Evolutionary conservation across 2,888 invertebrate genomes (phyloP), one percentile per base, ranked within the genome.

Genomic region (Hanleya hanleyi): DNA sequence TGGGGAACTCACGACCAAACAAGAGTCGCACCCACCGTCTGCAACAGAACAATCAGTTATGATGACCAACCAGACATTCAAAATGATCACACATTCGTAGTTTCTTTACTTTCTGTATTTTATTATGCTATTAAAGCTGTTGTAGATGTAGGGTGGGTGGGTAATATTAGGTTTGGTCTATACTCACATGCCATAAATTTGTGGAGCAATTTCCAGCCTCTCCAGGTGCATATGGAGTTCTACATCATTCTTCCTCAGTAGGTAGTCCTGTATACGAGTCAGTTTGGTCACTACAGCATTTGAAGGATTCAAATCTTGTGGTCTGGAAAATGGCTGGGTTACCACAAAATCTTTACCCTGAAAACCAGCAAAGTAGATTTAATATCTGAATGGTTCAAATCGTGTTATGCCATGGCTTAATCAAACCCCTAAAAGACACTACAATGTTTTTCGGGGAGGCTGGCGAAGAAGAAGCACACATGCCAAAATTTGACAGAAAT

Each of bases 101-200:
- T n/a, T n/a, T n/a, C n/a, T n/a, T n/a, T n/a, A n/a, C n/a, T n/a
- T n/a, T n/a, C n/a, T n/a, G n/a, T n/a, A n/a, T n/a, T n/a, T n/a
- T n/a, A n/a, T n/a, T n/a, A n/a, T n/a, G n/a, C n/a, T n/a, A n/a
- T n/a, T n/a, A n/a, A n/a, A n/a, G n/a, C n/a, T n/a, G n/a, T n/a
- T n/a, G n/a, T n/a, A n/a, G n/a, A n/a, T n/a, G n/a, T n/a, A n/a
- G n/a, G n/a, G n/a, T n/a, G n/a, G n/a, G n/a, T n/a, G n/a, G n/a
- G n/a, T n/a, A n/a, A n/a, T n/a, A n/a, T n/a, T n/a, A n/a, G n/a
- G n/a, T n/a, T n/a, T n/a, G n/a, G n/a, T n/a, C n/a, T n/a, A n/a
- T n/a, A 92, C 94, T 92, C 90, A 96, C 96, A 96, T 95, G 87
- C 96, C 96, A 89, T 95, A 96, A 47, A 96, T 92, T 83, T 96